Evolutionary conservation across 1,140 invertebrate species (phyloP).

Genomic region (Paraescarpia echinospica): DNA sequence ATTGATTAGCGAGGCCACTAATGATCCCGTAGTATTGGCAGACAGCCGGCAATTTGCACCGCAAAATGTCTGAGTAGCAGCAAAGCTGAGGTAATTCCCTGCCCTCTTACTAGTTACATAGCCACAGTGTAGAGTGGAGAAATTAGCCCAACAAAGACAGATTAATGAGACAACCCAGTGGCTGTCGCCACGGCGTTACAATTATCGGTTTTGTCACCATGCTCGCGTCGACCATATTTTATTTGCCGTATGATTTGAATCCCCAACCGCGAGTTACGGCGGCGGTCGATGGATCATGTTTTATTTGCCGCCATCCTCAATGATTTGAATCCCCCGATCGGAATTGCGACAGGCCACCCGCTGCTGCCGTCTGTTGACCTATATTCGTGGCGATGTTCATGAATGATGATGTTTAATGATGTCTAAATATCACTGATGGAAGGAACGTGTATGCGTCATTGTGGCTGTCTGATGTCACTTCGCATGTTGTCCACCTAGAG

Average conservation of each 20-base stretch:
- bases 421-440: not conserved
- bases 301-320: not conserved
- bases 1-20: not conserved
- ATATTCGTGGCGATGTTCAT: not conserved
- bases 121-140: not conserved
- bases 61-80: not conserved
- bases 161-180: not conserved
- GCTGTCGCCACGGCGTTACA: not conserved
- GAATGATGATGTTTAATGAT: conserved; percentile 1
- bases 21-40: not conserved
- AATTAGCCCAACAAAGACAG: not conserved
- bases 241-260: not conserved
- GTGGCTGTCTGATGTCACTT: not conserved
- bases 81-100: not conserved
- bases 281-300: not conserved
- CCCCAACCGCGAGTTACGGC: not conserved
- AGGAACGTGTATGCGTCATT: not conserved
- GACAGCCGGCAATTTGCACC: not conserved
- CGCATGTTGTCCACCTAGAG: not conserved
- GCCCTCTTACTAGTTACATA: not conserved
- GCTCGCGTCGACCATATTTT: not conserved
- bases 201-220: not conserved
- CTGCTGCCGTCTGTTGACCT: not conserved
- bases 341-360: not conserved
- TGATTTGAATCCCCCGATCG: not conserved